These are phyloP conservation scores for Calyptomena viridis DNA, from an alignment of 2,113 vertebrate species.

Conservation along the genomic window DNA sequence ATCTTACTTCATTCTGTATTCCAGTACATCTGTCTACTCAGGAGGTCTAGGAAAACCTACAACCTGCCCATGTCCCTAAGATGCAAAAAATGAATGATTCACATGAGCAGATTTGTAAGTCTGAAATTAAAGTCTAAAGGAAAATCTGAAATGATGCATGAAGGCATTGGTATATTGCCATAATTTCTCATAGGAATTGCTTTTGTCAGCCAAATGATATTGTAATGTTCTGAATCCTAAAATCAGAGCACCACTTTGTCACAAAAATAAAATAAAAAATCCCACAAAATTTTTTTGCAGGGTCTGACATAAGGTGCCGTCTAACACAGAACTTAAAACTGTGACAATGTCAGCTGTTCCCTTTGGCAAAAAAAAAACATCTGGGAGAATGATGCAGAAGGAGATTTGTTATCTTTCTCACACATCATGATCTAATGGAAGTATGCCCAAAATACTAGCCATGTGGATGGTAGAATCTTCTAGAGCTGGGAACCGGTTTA, in stretches of 20 bases:
- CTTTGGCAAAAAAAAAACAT: slow-evolving; percentile 61
- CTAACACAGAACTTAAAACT: slow-evolving; percentile 54
- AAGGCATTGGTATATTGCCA: neutral
- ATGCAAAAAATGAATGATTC: neutral
- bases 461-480: slow-evolving; percentile 16
- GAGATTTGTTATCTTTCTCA: slow-evolving; percentile 44
- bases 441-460: slow-evolving; percentile 32
- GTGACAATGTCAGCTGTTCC: slow-evolving; percentile 69
- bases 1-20: neutral
- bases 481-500: neutral
- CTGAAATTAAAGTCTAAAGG: slow-evolving; percentile 11
- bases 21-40: neutral
- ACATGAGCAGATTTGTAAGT: neutral
- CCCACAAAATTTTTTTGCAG: slow-evolving; percentile 25
- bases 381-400: slow-evolving; percentile 56
- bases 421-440: slow-evolving; percentile 36
- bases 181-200: neutral
- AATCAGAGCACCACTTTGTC: neutral
- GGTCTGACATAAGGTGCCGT: slow-evolving; percentile 51
- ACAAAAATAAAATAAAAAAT: slow-evolving; percentile 2
- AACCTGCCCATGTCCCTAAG: neutral
- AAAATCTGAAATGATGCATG: neutral
- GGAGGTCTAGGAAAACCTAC: neutral
- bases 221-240: neutral
- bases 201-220: neutral